These are phyloP conservation scores for Lepus townsendii DNA, from an alignment of 2,797 vertebrate genomes.

Conservation along the genomic window DNA sequence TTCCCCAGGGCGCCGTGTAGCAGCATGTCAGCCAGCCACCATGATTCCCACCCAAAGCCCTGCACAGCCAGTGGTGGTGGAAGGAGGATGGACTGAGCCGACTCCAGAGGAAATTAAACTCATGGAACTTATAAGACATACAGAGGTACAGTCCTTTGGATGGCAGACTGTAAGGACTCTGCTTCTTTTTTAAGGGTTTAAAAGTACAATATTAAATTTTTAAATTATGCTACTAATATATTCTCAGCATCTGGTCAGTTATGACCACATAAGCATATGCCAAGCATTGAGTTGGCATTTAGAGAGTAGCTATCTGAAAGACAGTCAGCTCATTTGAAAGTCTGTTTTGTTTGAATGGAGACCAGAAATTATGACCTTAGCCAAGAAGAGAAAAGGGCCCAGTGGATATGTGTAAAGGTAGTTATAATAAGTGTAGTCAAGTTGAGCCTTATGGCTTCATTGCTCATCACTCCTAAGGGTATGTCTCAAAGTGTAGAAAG, in stretches of 20 bases:
- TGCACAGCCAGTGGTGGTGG: constrained; percentile 67
- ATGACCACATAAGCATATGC: constrained; percentile 68
- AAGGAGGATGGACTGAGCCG: constrained; percentile 81
- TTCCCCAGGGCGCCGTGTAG: constrained; percentile 70
- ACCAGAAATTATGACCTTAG: constrained; percentile 79
- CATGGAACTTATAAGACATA: constrained; percentile 71
- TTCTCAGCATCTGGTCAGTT: constrained; percentile 63
- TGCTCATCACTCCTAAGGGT: constrained; percentile 73
- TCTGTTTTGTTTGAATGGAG: constrained; percentile 82
- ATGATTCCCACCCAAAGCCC: constrained; percentile 73
- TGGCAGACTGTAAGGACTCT: constrained; percentile 12
- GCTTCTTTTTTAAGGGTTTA: constrained; percentile 27
- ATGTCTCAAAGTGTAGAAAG: constrained; percentile 77
- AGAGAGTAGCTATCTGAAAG: constrained; percentile 62
- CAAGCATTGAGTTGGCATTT: constrained; percentile 70
- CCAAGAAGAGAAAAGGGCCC: constrained; percentile 75
- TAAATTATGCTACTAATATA: constrained; percentile 43
- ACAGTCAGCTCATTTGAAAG: constrained; percentile 57
- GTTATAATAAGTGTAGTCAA: constrained; percentile 73
- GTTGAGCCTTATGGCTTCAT: constrained; percentile 77
- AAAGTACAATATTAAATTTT: constrained; percentile 70
- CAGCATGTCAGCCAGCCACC: constrained; percentile 32
- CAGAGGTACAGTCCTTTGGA: constrained; percentile 68
- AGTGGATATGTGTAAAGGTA: constrained; percentile 74
- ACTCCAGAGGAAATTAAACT: constrained; percentile 80